phyloP scores from a whole-genome alignment of 2,888 invertebrate genomes.

The Sussaba pulchella region DNA sequence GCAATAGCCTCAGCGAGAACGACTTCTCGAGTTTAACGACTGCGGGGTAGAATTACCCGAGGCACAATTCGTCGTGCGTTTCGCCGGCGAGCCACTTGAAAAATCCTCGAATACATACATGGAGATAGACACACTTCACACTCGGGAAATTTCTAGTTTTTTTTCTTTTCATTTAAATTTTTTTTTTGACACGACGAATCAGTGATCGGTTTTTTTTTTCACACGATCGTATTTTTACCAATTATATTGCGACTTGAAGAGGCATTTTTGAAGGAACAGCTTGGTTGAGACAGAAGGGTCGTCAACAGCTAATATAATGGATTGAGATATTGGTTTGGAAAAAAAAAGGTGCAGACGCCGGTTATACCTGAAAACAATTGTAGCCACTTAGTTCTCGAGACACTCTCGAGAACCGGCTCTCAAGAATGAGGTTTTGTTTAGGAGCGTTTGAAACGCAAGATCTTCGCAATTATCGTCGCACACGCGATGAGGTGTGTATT shows the following conservation, averaged over 20 bases:
- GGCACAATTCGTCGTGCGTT: not conserved
- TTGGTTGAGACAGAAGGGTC: not conserved
- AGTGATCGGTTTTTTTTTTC: conserved; percentile 13
- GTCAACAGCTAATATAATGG: conserved; percentile 12
- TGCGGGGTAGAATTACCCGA: conserved; percentile 32
- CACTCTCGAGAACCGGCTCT: conserved; percentile 22
- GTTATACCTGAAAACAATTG: conserved; percentile 58
- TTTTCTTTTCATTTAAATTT: conserved; percentile 7
- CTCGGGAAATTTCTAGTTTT: conserved; percentile 25
- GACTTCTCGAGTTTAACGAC: conserved; percentile 55
- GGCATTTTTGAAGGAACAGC: not conserved
- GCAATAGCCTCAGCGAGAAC: not conserved
- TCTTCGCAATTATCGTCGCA: conserved; percentile 35
- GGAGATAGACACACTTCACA: conserved; percentile 25
- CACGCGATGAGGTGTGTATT: conserved; percentile 20
- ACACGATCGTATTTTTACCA: conserved; percentile 21
- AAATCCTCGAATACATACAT: conserved; percentile 23
- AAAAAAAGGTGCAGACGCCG: conserved; percentile 6
- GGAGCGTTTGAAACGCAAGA: conserved; percentile 17
- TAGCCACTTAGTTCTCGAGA: conserved; percentile 50
- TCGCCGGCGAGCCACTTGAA: conserved; percentile 27
- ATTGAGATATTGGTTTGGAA: conserved; percentile 7
- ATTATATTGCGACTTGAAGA: conserved; percentile 23
- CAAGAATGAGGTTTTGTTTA: conserved; percentile 12
- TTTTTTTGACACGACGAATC: not conserved